Percentiles rank a stretch among this genome's conserved stretches.
phyloP scores from a whole-genome alignment of 1,140 invertebrate species.

The Drosophila orena region DNA sequence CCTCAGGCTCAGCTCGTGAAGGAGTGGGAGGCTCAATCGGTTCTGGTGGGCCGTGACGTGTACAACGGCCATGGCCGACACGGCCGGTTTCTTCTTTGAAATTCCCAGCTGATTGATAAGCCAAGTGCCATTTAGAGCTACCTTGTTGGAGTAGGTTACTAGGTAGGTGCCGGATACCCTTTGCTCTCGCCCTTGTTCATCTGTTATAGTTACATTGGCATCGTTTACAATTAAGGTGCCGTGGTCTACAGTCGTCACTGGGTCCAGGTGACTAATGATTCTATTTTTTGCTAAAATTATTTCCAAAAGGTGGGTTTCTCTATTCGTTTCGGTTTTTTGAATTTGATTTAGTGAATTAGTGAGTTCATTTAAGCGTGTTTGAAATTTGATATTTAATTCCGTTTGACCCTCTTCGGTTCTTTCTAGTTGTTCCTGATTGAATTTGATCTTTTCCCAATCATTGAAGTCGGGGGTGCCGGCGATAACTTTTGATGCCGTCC shows the following conservation, averaged over 20 bases:
- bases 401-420: background rate
- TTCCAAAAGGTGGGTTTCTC: background rate
- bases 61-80: background rate
- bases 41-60: background rate
- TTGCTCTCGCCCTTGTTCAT: background rate
- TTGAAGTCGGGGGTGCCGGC: too few relatives aligned
- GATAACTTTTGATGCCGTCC: too few relatives aligned
- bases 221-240: background rate
- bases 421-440: background rate
- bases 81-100: background rate
- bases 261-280: background rate
- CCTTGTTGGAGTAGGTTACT: background rate
- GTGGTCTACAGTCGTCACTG: background rate
- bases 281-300: slow-evolving; percentile 9
- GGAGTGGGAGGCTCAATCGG: background rate
- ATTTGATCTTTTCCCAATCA: slow-evolving; percentile 1
- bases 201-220: background rate
- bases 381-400: slow-evolving; percentile 13
- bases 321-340: background rate
- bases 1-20: background rate
- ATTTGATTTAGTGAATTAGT: background rate
- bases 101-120: background rate
- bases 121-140: background rate
- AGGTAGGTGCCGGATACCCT: background rate
- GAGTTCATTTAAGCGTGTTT: background rate